Evolutionary conservation across 2,113 vertebrate genomes (phyloP).

Genomic region (Otus sunia): DNA sequence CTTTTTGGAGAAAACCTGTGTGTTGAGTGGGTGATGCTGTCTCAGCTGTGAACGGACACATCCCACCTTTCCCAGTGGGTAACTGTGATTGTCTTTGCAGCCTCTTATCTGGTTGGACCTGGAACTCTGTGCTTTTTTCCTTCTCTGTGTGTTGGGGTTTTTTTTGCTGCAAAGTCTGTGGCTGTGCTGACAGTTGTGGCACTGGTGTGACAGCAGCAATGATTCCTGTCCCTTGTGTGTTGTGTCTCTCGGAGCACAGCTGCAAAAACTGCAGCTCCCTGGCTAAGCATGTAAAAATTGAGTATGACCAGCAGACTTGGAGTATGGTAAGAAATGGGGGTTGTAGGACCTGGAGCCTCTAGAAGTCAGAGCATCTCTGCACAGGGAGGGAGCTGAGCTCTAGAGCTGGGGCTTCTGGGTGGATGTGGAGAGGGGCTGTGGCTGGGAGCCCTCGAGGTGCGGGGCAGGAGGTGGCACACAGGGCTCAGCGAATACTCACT

Average conservation of each 20-base stretch:
- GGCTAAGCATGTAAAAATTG: background rate
- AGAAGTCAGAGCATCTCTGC: background rate
- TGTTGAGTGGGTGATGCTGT: background rate
- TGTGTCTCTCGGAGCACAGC: background rate
- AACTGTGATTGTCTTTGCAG: background rate
- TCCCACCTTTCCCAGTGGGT: background rate
- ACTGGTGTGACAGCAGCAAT: background rate
- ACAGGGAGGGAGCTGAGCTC: background rate
- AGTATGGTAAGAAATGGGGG: background rate
- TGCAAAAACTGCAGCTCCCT: background rate
- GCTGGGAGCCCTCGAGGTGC: fast-evolving
- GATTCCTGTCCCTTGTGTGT: background rate
- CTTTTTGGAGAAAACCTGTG: background rate
- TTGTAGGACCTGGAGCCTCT: background rate
- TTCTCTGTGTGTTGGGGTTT: fast-evolving
- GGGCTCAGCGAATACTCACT: background rate
- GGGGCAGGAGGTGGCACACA: background rate
- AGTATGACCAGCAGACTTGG: background rate
- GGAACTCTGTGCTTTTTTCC: background rate
- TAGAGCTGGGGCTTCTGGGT: background rate
- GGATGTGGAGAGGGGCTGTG: background rate
- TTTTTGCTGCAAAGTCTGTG: background rate
- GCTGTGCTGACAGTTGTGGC: background rate
- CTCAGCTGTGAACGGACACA: background rate
- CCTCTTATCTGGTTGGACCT: too few species aligned